Percentiles rank a stretch among this genome's conserved stretches.
Conservation (phyloP, 64 coral and sea anemone genomes). For the Pocillopora damicornis region DNA sequence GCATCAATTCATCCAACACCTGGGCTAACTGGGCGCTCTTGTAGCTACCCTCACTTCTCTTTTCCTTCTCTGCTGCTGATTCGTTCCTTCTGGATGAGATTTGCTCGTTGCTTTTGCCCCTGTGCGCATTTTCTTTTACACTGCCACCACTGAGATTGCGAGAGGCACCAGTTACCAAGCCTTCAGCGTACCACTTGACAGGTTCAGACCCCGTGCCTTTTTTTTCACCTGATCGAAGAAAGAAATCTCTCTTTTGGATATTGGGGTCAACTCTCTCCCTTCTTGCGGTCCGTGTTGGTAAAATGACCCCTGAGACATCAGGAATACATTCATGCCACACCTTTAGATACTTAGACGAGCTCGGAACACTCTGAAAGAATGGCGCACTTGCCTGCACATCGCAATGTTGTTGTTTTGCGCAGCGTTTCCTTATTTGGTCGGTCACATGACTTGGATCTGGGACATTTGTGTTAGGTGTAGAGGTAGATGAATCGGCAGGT, state of each 20-base stretch:
- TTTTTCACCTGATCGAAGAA: neutral
- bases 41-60: neutral
- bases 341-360: slow-evolving; percentile 47
- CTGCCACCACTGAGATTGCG: neutral
- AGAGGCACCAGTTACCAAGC: neutral
- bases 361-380: slow-evolving; percentile 23
- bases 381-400: slow-evolving; percentile 16
- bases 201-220: neutral
- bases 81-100: slow-evolving; percentile 15
- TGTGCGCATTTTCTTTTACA: neutral
- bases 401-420: slow-evolving; percentile 42
- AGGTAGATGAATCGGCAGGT: neutral
- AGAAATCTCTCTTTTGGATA: slow-evolving; percentile 27
- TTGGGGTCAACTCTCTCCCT: neutral
- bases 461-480: neutral
- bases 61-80: neutral
- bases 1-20: neutral
- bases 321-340: slow-evolving; percentile 79
- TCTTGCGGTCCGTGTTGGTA: slow-evolving; percentile 22
- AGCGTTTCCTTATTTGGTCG: slow-evolving; percentile 42
- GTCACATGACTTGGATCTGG: slow-evolving; percentile 11
- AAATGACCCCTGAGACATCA: slow-evolving; percentile 23
- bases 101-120: slow-evolving; percentile 49
- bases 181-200: neutral
- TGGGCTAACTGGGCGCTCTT: neutral